These are phyloP conservation scores for Maniola hyperantus DNA, from an alignment of 2,888 invertebrate genomes.

Conservation along the genomic window DNA sequence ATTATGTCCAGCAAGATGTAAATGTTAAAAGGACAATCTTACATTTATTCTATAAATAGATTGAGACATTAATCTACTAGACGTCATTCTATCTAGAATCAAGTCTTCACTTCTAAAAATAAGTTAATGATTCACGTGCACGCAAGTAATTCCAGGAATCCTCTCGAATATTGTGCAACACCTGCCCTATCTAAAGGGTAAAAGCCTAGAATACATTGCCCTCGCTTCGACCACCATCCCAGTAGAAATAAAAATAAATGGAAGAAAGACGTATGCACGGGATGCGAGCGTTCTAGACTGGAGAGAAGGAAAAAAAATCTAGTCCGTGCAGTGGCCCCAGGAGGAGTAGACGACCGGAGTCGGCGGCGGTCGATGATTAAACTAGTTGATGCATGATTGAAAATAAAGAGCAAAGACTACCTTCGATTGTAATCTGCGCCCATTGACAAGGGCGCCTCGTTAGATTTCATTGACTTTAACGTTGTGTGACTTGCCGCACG, in stretches of 20 bases:
- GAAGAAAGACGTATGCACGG: slow-evolving; percentile 64
- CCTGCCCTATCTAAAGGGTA: slow-evolving; percentile 67
- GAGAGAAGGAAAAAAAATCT: slow-evolving; percentile 62
- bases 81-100: slow-evolving; percentile 25
- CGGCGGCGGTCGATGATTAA: slow-evolving; percentile 50
- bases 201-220: slow-evolving; percentile 75
- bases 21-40: slow-evolving; percentile 27
- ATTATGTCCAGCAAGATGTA: slow-evolving; percentile 13
- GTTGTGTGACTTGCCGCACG: slow-evolving; percentile 5
- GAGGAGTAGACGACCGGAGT: slow-evolving; percentile 47
- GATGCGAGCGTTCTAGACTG: slow-evolving; percentile 68
- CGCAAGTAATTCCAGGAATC: slow-evolving; percentile 61
- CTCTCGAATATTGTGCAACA: slow-evolving; percentile 78
- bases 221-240: slow-evolving; percentile 69
- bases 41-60: slow-evolving; percentile 23
- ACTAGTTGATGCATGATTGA: slow-evolving; percentile 51
- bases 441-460: slow-evolving; percentile 65
- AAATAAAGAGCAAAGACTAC: slow-evolving; percentile 56
- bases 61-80: slow-evolving; percentile 20
- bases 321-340: slow-evolving; percentile 68
- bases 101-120: slow-evolving; percentile 40
- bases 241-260: slow-evolving; percentile 75
- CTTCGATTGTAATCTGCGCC: slow-evolving; percentile 53
- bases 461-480: slow-evolving; percentile 52
- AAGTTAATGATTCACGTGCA: slow-evolving; percentile 53